phyloP scores from a whole-genome alignment of 2,113 vertebrate species.

The Bungarus multicinctus region DNA sequence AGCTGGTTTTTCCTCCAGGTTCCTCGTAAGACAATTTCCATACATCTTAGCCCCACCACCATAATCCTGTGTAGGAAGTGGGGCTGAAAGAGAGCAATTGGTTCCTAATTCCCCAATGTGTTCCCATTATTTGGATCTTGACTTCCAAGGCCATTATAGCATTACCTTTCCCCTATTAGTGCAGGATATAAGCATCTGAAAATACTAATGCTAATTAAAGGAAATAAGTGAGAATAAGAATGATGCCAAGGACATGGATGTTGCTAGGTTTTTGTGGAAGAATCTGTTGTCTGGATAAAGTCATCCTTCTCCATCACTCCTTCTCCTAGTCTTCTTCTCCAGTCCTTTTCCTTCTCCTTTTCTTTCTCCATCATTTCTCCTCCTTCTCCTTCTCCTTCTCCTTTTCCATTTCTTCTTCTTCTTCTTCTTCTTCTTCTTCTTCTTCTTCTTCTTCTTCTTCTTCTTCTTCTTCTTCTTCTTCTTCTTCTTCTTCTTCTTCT shows the following conservation, averaged over 20 bases:
- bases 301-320: background rate
- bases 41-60: background rate
- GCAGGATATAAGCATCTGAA: background rate
- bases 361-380: background rate
- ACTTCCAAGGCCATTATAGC: background rate
- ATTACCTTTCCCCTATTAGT: background rate
- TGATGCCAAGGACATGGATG: background rate
- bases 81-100: background rate
- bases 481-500: background rate
- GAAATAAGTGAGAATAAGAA: background rate
- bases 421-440: too few species aligned
- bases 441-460: background rate
- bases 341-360: too few species aligned
- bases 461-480: background rate
- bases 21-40: background rate
- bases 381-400: background rate
- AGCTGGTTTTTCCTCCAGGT: background rate
- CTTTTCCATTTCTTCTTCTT: too few species aligned
- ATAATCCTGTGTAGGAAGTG: background rate
- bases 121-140: background rate
- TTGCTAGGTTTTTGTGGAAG: slow-evolving; percentile 23
- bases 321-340: background rate
- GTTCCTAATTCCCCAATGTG: background rate
- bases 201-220: too few species aligned
- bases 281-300: background rate